Conservation (phyloP, 2,113 vertebrate species). For the Salvelinus alpinus region DNA sequence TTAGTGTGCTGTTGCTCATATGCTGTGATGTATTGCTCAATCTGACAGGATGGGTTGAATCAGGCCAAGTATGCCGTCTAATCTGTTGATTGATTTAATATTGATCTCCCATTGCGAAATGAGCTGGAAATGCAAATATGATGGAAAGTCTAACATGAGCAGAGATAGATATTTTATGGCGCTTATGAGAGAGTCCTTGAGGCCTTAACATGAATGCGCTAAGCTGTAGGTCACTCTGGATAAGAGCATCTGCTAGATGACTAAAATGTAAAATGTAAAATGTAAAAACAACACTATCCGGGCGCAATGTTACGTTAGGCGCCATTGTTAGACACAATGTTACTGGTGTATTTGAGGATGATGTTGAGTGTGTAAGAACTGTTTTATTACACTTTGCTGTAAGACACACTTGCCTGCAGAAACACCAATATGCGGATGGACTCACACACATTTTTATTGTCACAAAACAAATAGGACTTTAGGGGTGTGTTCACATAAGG, state of each 20-base stretch:
- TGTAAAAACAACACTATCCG: constrained; percentile 11
- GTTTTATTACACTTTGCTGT: neutral
- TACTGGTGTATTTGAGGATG: neutral
- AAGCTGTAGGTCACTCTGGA: no score
- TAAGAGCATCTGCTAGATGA: no score
- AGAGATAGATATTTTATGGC: constrained; percentile 43
- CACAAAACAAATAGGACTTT: constrained; percentile 1
- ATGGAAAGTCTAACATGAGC: constrained; percentile 56
- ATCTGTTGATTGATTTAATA: constrained; percentile 73
- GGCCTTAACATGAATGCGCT: no score
- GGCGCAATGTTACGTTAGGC: neutral
- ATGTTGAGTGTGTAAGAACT: neutral
- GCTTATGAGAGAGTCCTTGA: constrained; percentile 24
- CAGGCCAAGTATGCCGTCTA: constrained; percentile 69
- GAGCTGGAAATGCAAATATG: constrained; percentile 71
- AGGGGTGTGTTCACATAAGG: neutral
- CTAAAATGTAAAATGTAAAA: no score
- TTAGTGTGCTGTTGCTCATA: constrained; percentile 56
- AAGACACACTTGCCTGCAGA: neutral
- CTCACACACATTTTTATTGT: constrained; percentile 1
- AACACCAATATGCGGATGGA: constrained; percentile 1
- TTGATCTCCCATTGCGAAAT: constrained; percentile 63
- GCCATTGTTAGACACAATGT: neutral
- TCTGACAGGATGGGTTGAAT: constrained; percentile 59
- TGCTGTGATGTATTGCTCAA: constrained; percentile 61